A percentile compares a stretch with the other conserved stretches of the same genome.
Evolutionary conservation across 1,140 invertebrate genomes (phyloP).

Genomic region (Gyrodactylus salaris): DNA sequence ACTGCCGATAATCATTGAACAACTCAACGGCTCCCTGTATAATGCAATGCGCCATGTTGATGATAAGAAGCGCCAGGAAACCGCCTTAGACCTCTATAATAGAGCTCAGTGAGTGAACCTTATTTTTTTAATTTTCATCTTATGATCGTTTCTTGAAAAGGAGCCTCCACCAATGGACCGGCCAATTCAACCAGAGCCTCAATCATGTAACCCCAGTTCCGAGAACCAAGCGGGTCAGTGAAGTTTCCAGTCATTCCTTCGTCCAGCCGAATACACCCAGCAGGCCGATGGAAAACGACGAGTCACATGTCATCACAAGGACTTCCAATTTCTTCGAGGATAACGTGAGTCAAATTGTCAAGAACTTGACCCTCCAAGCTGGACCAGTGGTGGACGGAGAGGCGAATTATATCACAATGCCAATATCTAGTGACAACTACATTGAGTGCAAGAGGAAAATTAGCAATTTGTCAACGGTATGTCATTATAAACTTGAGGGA

Average conservation of each 20-base stretch:
- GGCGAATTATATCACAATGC: neutral
- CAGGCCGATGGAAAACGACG: neutral
- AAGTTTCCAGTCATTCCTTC: neutral
- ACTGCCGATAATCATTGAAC: neutral
- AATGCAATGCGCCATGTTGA: neutral
- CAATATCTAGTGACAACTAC: neutral
- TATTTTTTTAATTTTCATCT: no score
- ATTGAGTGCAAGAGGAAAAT: neutral
- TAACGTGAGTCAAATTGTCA: neutral
- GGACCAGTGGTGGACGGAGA: neutral
- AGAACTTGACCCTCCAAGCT: neutral
- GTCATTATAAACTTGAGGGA: no score
- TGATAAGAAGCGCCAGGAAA: neutral
- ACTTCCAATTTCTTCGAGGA: neutral
- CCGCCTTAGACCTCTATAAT: neutral
- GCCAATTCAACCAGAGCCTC: neutral
- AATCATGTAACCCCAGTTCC: neutral
- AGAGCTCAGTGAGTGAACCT: neutral
- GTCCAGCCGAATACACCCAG: neutral
- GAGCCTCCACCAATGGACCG: neutral
- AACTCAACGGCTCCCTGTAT: neutral
- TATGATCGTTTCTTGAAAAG: neutral
- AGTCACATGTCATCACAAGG: neutral
- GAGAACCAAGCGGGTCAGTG: neutral
- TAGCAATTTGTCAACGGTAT: no score